A percentile compares a stretch with the other conserved stretches of the same genome.
Conservation (phyloP, 2,888 invertebrate genomes). For the Beris chalybata region DNA sequence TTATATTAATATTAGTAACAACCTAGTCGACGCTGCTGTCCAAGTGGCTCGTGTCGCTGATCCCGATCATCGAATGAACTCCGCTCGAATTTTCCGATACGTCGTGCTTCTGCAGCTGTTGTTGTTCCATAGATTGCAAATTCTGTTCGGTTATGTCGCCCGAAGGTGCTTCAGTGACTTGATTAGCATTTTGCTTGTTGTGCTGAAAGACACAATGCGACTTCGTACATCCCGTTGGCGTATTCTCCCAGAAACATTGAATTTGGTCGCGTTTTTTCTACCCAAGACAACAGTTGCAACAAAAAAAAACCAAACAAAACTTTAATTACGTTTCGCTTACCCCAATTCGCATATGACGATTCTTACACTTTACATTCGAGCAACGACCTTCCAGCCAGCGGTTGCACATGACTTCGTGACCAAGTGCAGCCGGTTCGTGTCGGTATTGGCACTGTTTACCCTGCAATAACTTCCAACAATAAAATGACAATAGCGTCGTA, state of each 20-base stretch:
- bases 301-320: constrained; percentile 32
- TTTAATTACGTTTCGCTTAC: constrained; percentile 56
- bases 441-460: constrained; percentile 80
- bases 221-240: constrained; percentile 82
- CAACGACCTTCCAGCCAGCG: constrained; percentile 85
- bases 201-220: constrained; percentile 84
- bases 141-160: too few species aligned
- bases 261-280: constrained; percentile 81
- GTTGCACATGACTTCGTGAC: constrained; percentile 78
- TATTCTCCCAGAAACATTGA: constrained; percentile 86
- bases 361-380: constrained; percentile 73
- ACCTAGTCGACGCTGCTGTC: too few species aligned
- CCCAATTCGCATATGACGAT: constrained; percentile 83
- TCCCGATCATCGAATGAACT: too few species aligned
- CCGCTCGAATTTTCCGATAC: too few species aligned
- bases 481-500: neutral
- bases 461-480: constrained; percentile 54
- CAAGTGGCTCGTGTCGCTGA: too few species aligned
- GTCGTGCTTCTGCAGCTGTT: too few species aligned
- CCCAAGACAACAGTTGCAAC: constrained; percentile 39
- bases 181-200: constrained; percentile 33
- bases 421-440: constrained; percentile 81
- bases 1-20: too few species aligned
- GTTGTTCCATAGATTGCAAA: too few species aligned
- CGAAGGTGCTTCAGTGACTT: neutral